These are phyloP conservation scores for Engystomops pustulosus DNA, from an alignment of 2,113 vertebrate genomes.

Conservation along the genomic window DNA sequence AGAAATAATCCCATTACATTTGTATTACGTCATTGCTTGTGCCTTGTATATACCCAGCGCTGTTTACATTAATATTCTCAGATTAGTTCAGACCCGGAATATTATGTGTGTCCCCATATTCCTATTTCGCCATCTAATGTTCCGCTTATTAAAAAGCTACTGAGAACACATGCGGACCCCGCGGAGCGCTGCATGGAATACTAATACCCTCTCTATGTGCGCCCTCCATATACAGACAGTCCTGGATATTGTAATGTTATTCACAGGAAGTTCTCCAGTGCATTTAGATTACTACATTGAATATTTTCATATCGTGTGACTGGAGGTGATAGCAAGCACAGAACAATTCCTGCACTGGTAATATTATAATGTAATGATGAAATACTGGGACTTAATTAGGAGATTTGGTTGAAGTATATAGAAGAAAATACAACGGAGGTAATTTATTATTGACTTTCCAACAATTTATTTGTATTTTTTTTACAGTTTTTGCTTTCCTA, in stretches of 20 bases:
- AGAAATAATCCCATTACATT: neutral
- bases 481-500: no score
- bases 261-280: neutral
- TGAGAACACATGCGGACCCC: neutral
- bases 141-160: neutral
- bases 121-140: neutral
- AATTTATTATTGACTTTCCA: no score
- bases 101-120: no score
- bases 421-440: no score
- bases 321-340: slow-evolving; percentile 15
- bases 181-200: neutral
- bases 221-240: neutral
- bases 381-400: no score
- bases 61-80: neutral
- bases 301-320: neutral
- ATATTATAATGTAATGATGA: no score
- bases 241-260: neutral
- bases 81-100: neutral
- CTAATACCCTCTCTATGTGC: slow-evolving; percentile 7
- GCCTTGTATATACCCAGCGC: neutral
- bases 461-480: no score
- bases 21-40: neutral
- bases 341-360: no score
- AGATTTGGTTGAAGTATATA: no score
- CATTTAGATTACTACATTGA: neutral